A percentile compares a stretch with the other conserved stretches of the same genome.
Evolutionary conservation across 2,113 vertebrate genomes (phyloP).

Genomic region (Percopsis transmontana): DNA sequence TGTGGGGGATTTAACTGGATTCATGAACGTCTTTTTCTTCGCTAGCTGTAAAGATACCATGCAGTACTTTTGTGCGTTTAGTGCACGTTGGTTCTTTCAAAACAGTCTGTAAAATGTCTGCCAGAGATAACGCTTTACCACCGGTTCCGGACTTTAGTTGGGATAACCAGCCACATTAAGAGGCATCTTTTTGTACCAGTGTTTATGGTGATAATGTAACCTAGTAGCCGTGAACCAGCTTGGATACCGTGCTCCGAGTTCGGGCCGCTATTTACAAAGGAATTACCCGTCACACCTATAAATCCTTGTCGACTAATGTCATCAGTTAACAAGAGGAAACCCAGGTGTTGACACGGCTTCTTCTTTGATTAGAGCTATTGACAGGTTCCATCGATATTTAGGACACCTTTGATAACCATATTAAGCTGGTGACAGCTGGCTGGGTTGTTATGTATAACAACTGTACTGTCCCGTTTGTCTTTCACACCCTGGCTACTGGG

Average conservation of each 20-base stretch:
- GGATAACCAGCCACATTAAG: too few relatives aligned
- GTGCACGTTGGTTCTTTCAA: not conserved
- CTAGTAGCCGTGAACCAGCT: not conserved
- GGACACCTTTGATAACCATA: constrained; percentile 9
- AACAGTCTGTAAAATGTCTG: not conserved
- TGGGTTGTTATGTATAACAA: not conserved
- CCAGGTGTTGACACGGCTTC: constrained; percentile 23
- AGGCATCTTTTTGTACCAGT: too few relatives aligned
- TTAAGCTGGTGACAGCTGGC: constrained; percentile 21
- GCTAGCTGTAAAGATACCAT: not conserved
- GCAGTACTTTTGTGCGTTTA: not conserved
- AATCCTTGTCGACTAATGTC: constrained; percentile 6
- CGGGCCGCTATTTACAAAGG: constrained; percentile 1
- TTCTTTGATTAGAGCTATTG: constrained; percentile 10
- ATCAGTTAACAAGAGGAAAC: not conserved
- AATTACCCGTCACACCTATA: constrained; percentile 14
- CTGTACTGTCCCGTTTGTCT: constrained; percentile 20
- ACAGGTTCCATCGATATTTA: constrained; percentile 16
- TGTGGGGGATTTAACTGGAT: too few relatives aligned
- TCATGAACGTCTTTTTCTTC: too few relatives aligned
- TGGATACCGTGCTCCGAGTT: not conserved
- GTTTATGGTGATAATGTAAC: not conserved
- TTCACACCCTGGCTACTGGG: constrained; percentile 32
- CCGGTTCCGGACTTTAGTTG: too few relatives aligned
- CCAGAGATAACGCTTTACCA: not conserved